Evolutionary conservation across 2,113 vertebrate genomes (phyloP), one percentile per base, ranked within the genome.

Genomic region (Lepisosteus oculatus): DNA sequence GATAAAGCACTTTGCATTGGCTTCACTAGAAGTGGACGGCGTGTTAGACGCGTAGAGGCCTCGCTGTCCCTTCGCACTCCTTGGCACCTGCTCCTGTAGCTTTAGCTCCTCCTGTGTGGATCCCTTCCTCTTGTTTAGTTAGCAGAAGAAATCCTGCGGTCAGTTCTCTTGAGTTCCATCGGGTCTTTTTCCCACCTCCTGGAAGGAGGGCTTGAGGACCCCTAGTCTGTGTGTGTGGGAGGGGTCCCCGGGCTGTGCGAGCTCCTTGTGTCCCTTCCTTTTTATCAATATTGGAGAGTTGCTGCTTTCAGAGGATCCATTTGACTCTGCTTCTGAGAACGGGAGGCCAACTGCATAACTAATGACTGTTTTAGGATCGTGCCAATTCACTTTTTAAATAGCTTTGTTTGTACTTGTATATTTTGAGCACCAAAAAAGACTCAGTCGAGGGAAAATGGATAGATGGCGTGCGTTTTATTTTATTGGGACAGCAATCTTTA

Each of bases 161-260:
- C 29, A 29, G 29, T 29, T 29, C 42, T 8, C 57, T 43, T 44
- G 12, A 15, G 4, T 47, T 47, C 17, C 17, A 29, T 70, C 8
- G 44, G 45, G 69, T 43, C 59, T 70, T 70, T 70, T 42, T 62
- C 29, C n/a, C 29, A 61, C 57, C 61, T n/a, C 62, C 55, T 29
- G 56, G 14, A 43, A 13, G 3, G 69, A 43, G 55, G 41, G 14
- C 59, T 17, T 45, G 15, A 51, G 45, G 6, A 14, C 56, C n/a
- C 5, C 29, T 17, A 13, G 41, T 43, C 29, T 56, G 42, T 17
- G 41, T 43, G 47, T 9, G 47, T 55, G 51, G 54, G 47, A n/a
- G 51, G 44, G 12, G 11, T 41, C 29, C 6, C 8, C n/a, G 47
- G 12, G 29, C 29, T 1, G 29, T 1, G 1, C 29, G 65, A 54